Evolutionary conservation across 1,140 invertebrate genomes (phyloP).

Genomic region (Heliconius hewitsoni): DNA sequence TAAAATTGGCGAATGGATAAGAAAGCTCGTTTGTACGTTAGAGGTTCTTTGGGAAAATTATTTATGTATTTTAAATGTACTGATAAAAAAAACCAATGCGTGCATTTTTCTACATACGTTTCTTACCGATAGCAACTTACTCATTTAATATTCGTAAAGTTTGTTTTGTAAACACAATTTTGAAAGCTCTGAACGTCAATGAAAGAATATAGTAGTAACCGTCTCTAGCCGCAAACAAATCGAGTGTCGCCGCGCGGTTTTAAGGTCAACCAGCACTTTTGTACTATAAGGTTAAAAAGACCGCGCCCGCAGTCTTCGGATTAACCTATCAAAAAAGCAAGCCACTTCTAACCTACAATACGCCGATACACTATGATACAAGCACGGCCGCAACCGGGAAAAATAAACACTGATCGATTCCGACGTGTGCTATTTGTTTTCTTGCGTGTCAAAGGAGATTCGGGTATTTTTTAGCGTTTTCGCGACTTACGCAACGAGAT

Average conservation of each 20-base stretch:
- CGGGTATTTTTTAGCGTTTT: constrained; percentile 57
- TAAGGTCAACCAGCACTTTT: constrained; percentile 73
- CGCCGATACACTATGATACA: constrained; percentile 48
- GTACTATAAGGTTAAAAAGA: constrained; percentile 64
- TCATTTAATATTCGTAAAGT: not conserved
- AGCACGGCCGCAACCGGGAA: constrained; percentile 37
- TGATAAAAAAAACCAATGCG: not conserved
- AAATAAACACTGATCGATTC: constrained; percentile 68
- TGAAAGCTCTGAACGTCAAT: constrained; percentile 28
- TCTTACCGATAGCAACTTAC: not conserved
- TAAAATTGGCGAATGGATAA: constrained; percentile 52
- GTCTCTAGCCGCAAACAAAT: constrained; percentile 36
- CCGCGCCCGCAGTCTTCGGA: constrained; percentile 64
- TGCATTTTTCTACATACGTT: not conserved
- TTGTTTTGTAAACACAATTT: constrained; percentile 37
- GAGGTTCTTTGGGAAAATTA: not conserved
- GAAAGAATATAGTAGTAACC: constrained; percentile 29
- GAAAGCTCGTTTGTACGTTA: constrained; percentile 35
- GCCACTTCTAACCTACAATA: constrained; percentile 54
- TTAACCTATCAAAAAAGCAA: constrained; percentile 60
- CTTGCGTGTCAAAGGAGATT: constrained; percentile 71
- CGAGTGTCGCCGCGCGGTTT: constrained; percentile 47
- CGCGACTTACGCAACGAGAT: constrained; percentile 70
- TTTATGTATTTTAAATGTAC: not conserved
- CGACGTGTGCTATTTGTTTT: constrained; percentile 58